Conservation (phyloP, 2,797 vertebrate species). For the Hydrophis major region DNA sequence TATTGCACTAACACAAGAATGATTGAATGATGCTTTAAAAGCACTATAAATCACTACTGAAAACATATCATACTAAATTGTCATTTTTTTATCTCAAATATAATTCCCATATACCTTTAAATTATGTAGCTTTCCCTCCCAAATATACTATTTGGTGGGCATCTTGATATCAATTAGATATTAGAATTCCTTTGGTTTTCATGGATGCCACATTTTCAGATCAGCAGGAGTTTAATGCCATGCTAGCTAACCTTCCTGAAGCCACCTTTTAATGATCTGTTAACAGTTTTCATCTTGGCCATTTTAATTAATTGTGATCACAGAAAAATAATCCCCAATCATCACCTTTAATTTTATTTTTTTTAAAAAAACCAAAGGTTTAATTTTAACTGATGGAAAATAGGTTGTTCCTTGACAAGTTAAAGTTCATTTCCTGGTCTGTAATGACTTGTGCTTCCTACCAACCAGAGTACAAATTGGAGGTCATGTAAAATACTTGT, state of each 20-base stretch:
- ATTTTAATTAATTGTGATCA: conserved; percentile 55
- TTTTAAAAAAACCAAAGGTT: conserved; percentile 39
- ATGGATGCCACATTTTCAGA: background rate
- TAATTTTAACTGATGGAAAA: conserved; percentile 67
- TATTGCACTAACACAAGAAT: background rate
- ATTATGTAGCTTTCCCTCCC: background rate
- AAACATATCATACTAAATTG: background rate
- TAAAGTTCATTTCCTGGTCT: conserved; percentile 63
- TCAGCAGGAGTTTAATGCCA: accelerated
- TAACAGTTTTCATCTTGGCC: conserved; percentile 35
- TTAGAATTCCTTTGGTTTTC: background rate
- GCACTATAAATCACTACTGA: background rate
- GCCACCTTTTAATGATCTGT: background rate
- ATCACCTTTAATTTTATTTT: conserved; percentile 48
- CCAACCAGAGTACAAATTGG: conserved; percentile 36
- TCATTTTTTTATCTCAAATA: background rate
- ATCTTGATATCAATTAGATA: background rate
- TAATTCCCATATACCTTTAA: background rate
- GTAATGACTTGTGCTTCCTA: conserved; percentile 56
- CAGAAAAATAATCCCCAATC: conserved; percentile 51
- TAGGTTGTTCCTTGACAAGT: conserved; percentile 60
- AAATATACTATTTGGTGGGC: background rate
- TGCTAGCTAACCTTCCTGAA: background rate
- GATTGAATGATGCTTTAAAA: background rate
- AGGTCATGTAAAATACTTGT: background rate